Percentiles rank a stretch among this genome's conserved stretches.
Conservation (phyloP, 1,140 invertebrate genomes). For the Apocrypta bakeri region DNA sequence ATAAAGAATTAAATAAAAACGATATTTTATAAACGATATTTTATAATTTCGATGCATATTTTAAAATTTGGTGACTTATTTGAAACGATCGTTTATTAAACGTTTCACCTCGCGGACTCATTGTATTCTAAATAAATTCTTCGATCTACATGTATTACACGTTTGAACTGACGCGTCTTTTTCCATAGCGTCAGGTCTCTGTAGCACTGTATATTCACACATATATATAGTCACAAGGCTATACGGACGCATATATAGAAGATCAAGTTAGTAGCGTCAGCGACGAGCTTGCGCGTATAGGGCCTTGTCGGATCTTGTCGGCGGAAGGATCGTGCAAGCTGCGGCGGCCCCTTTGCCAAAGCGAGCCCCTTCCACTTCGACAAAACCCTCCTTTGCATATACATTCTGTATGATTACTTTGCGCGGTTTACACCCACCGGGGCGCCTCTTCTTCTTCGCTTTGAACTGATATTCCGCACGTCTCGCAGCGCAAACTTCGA, state of each 20-base stretch:
- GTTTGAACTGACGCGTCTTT: background rate
- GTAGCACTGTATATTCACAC: background rate
- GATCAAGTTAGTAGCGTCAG: conserved; percentile 17
- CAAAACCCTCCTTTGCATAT: conserved; percentile 74
- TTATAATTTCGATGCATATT: no score
- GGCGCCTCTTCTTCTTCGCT: conserved; percentile 56
- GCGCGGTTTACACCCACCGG: conserved; percentile 72
- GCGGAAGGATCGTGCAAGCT: conserved; percentile 70
- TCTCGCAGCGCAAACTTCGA: conserved; percentile 30
- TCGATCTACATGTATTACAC: no score
- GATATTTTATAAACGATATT: no score
- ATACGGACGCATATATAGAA: background rate
- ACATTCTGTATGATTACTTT: conserved; percentile 77
- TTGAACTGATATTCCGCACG: conserved; percentile 47
- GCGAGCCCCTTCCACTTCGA: conserved; percentile 55
- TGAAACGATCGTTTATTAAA: no score
- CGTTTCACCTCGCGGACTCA: no score
- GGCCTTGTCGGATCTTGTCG: conserved; percentile 66
- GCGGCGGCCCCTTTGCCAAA: conserved; percentile 61
- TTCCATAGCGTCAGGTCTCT: background rate
- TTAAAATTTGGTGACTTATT: no score
- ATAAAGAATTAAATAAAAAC: no score
- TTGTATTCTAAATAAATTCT: no score
- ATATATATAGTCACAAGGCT: background rate
- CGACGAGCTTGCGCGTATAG: background rate